Evolutionary conservation across 2,888 invertebrate species (phyloP).

Genomic region (Drosophila glabriapex): DNA sequence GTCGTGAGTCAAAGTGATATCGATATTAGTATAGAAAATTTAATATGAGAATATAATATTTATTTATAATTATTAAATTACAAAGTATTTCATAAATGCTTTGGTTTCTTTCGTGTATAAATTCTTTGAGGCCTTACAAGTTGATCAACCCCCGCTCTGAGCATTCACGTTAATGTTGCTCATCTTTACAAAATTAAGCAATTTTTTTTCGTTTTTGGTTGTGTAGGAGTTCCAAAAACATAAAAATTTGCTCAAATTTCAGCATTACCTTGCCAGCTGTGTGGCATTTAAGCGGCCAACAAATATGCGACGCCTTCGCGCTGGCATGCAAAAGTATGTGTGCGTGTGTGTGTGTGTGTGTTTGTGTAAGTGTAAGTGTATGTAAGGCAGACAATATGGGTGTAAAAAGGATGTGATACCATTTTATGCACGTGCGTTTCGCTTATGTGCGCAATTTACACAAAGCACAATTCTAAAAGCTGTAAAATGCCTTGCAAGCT

Average conservation of each 20-base stretch:
- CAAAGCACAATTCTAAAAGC: conserved; percentile 30
- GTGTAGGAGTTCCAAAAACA: conserved; percentile 14
- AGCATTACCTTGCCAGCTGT: conserved; percentile 19
- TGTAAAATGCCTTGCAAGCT: conserved; percentile 66
- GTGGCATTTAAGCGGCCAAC: conserved; percentile 35
- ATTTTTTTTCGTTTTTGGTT: neutral
- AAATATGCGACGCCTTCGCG: conserved; percentile 30
- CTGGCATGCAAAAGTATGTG: neutral
- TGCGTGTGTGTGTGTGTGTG: conserved; percentile 14
- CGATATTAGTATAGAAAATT: neutral
- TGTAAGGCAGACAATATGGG: conserved; percentile 18
- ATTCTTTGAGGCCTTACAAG: neutral
- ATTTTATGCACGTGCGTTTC: conserved; percentile 67
- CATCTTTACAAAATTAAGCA: conserved; percentile 12
- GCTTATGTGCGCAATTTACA: conserved; percentile 49
- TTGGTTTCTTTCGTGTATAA: neutral
- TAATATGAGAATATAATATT: neutral
- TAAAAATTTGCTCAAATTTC: conserved; percentile 38
- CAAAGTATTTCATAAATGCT: neutral
- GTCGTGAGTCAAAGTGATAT: neutral
- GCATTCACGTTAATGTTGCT: neutral
- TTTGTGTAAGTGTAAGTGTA: neutral
- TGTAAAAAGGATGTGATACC: conserved; percentile 41
- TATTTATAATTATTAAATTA: neutral
- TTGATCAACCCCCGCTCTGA: neutral